Conservation (phyloP, 1,140 invertebrate genomes). For the Rhagoletis zephyria region DNA sequence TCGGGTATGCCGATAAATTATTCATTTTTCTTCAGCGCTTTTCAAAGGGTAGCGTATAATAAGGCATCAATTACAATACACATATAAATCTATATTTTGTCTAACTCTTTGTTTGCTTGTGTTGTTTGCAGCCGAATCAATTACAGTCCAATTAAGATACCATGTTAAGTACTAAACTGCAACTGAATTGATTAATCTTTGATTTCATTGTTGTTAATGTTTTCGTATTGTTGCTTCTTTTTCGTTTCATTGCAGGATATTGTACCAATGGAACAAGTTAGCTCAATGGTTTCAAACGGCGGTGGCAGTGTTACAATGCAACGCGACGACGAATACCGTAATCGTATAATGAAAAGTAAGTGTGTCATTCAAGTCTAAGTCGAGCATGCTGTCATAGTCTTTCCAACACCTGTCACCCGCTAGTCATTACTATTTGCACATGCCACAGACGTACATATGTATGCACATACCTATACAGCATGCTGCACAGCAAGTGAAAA, state of each 20-base stretch:
- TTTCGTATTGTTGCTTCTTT: not conserved
- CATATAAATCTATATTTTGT: too few species aligned
- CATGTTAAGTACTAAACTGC: not conserved
- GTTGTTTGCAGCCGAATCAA: not conserved
- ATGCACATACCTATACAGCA: not conserved
- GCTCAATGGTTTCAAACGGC: conserved; percentile 72
- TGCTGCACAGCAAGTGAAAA: not conserved
- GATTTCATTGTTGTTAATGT: not conserved
- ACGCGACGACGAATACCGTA: conserved; percentile 72
- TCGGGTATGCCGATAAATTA: too few species aligned
- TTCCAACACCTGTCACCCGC: conserved; percentile 24
- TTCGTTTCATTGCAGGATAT: conserved; percentile 68
- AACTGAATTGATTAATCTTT: conserved; percentile 1
- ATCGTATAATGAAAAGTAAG: conserved; percentile 73
- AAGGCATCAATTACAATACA: too few species aligned
- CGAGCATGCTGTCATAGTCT: conserved; percentile 56
- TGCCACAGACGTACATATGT: not conserved
- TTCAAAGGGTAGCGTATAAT: too few species aligned
- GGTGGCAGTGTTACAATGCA: conserved; percentile 71
- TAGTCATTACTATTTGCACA: conserved; percentile 5
- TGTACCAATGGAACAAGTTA: conserved; percentile 73
- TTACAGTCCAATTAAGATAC: conserved; percentile 1
- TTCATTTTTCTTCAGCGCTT: too few species aligned
- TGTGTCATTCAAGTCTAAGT: conserved; percentile 58
- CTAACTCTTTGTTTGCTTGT: too few species aligned